Conservation (phyloP, 2,888 invertebrate species). For the Spodoptera picta region DNA sequence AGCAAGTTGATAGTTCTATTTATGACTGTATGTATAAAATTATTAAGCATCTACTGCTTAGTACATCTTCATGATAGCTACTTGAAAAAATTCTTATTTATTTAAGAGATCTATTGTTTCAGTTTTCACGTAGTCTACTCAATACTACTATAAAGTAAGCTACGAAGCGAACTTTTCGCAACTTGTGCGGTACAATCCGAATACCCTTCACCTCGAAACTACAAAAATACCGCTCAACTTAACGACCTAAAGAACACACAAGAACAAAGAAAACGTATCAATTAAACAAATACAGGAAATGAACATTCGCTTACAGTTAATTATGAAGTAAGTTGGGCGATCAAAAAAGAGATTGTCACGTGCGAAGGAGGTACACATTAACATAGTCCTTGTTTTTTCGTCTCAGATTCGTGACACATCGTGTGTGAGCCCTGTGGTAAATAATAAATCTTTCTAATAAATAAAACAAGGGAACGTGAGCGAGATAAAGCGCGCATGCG, state of each 20-base stretch:
- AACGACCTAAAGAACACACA: slow-evolving; percentile 39
- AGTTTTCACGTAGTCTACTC: neutral
- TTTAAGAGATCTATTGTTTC: no score
- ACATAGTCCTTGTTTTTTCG: slow-evolving; percentile 83
- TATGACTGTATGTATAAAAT: no score
- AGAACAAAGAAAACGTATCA: slow-evolving; percentile 55
- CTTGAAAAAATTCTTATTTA: no score
- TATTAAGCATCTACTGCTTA: no score
- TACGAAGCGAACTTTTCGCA: slow-evolving; percentile 10
- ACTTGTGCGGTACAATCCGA: slow-evolving; percentile 35
- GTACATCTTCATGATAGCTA: no score
- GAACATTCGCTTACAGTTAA: slow-evolving; percentile 61
- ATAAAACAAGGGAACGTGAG: slow-evolving; percentile 88
- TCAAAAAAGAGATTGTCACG: slow-evolving; percentile 80
- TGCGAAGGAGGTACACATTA: slow-evolving; percentile 81
- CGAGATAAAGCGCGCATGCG: slow-evolving; percentile 85
- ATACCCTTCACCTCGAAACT: slow-evolving; percentile 18
- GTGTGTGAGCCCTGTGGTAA: slow-evolving; percentile 86
- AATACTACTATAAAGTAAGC: no score
- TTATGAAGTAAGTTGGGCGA: slow-evolving; percentile 66
- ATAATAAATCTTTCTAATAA: slow-evolving; percentile 89
- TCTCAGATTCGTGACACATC: slow-evolving; percentile 86
- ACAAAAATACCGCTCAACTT: slow-evolving; percentile 25
- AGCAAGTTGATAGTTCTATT: no score
- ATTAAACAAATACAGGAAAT: slow-evolving; percentile 63